Evolutionary conservation across 2,113 vertebrate species (phyloP).

Genomic region (Sprattus sprattus): DNA sequence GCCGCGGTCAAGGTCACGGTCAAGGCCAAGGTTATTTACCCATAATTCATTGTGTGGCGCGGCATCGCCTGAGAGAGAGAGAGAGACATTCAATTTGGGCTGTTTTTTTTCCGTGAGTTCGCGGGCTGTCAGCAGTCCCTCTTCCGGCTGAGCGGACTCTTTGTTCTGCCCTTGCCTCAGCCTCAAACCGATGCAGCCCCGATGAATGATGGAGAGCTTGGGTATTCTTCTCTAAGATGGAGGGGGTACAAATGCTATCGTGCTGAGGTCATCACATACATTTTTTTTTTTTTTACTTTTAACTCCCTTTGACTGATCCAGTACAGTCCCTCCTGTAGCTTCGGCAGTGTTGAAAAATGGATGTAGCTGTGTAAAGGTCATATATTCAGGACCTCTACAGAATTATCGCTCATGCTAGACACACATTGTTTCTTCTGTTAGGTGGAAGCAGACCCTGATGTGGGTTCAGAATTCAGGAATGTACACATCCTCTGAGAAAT

Average conservation of each 20-base stretch:
- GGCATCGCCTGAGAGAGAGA: slow-evolving; percentile 11
- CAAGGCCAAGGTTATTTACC: slow-evolving; percentile 53
- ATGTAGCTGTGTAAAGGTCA: no score
- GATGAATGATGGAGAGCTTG: background rate
- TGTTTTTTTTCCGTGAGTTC: slow-evolving; percentile 32
- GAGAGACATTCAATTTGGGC: slow-evolving; percentile 25
- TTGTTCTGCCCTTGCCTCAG: background rate
- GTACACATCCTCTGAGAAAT: slow-evolving; percentile 1
- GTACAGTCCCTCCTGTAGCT: background rate
- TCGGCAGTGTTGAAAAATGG: background rate
- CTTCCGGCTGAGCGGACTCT: background rate
- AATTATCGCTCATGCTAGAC: background rate
- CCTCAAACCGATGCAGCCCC: background rate
- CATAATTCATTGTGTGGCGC: slow-evolving; percentile 46
- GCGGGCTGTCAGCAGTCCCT: background rate
- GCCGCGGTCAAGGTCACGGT: slow-evolving; percentile 68
- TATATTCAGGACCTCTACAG: background rate
- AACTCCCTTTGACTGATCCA: background rate
- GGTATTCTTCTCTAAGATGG: background rate
- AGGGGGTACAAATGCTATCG: background rate
- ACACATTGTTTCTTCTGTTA: background rate
- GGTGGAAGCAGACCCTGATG: background rate
- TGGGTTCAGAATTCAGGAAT: background rate
- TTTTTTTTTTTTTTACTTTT: background rate
- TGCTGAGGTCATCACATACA: background rate